Evolutionary conservation across 2,888 invertebrate genomes (phyloP).

Genomic region (Neoascia interrupta): DNA sequence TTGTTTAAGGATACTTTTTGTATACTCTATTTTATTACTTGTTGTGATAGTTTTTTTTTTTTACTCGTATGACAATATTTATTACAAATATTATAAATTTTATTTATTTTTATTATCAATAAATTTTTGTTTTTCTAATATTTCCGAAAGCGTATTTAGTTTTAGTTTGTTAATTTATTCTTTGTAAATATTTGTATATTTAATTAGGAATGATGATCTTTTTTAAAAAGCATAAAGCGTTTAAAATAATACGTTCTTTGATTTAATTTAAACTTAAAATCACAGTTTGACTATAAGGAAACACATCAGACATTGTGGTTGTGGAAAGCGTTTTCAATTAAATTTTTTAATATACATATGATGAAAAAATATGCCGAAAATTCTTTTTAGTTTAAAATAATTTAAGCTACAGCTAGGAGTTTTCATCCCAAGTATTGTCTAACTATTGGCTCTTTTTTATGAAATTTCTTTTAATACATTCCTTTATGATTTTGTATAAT

Average conservation of each 20-base stretch:
- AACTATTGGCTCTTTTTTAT: conserved; percentile 47
- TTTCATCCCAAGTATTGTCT: conserved; percentile 53
- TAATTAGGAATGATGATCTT: background rate
- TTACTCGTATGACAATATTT: conserved; percentile 37
- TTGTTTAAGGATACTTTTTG: conserved; percentile 13
- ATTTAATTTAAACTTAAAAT: conserved; percentile 7
- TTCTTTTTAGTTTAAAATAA: too few species aligned
- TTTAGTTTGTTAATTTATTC: background rate
- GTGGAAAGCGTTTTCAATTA: too few species aligned
- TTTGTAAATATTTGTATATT: conserved; percentile 29
- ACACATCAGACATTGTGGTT: too few species aligned
- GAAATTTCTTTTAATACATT: conserved; percentile 20
- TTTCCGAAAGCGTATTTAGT: conserved; percentile 18
- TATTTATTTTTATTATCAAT: too few species aligned
- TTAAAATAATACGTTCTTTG: background rate
- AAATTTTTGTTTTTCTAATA: background rate
- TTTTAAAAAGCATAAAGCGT: conserved; percentile 1
- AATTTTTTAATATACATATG: too few species aligned
- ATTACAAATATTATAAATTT: conserved; percentile 23
- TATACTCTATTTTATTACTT: background rate
- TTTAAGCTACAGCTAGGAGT: conserved; percentile 34
- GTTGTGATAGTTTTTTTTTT: conserved; percentile 3
- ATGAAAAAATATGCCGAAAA: too few species aligned
- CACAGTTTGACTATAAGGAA: background rate
- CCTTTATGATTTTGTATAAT: conserved; percentile 31